Evolutionary conservation across 2,113 vertebrate species (phyloP), one percentile per base, ranked within the genome.

Genomic region (Dipodomys stephensi): DNA sequence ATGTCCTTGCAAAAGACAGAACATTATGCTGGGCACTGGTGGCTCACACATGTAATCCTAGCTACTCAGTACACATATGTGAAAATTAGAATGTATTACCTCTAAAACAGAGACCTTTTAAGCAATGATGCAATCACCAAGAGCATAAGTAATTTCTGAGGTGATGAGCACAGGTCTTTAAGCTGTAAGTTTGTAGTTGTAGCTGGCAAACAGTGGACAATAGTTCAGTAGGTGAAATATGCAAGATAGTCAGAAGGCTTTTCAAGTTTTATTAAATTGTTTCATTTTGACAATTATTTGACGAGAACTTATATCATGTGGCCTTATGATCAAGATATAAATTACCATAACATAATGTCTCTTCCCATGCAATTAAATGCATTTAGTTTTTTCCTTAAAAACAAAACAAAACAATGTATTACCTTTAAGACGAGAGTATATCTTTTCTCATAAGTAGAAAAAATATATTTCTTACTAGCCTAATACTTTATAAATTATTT

Each of bases 91-190:
- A 69, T 27, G 2, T 44, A 12, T 78, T 88, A 88, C 53, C 22
- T 94, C 13, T 81, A 88, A 91, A 90, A 79, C 28, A 27, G 77
- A 93, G 53, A 27, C 88, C 30, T 76, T 32, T 83, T 83, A 28
- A 91, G 72, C 25, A 25, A 69, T 8, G 32, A 5, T 83, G n/a
- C 64, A 78, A 9, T 32, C 30, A 83, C 23, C 0, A 0, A 93
- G 62, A 90, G 15, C n/a, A 68, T 1, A 77, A 4, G 22, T 93
- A 81, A 90, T 95, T n/a, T 88, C 67, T 80, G 67, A 89, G 81
- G 80, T 77, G 85, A 94, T 86, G 79, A 93, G 72, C 35, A 60
- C 74, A 83, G 87, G 80, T 79, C 80, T 62, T 92, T 46, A 46
- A 83, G 32, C 23, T 72, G 39, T 91, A 87, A 89, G 20, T 53